Evolutionary conservation across 2,797 vertebrate genomes (phyloP), one percentile per base, ranked within the genome.

Genomic region (Eremophila alpestris): DNA sequence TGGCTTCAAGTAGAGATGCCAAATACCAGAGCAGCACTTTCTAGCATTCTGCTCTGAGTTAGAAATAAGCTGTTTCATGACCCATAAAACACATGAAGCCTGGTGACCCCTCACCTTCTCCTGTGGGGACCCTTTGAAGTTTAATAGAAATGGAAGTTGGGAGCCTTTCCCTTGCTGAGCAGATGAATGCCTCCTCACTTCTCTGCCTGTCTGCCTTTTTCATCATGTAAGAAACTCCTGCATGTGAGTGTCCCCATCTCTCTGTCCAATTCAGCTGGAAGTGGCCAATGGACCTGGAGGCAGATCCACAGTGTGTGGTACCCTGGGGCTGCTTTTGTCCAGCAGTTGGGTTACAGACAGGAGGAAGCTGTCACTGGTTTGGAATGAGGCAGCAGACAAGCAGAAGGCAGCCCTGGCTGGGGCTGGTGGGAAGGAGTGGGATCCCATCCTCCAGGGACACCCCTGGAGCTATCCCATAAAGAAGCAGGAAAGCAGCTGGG

Each of bases 41-140:
- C 55, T 4, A 76, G 36, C 58, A 59, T 81, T 82, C 58, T 69
- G 88, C 90, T 55, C 51, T 4, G 67, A 73, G 81, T 91, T 58
- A 40, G 80, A 88, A 90, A 93, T 54, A 43, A 95, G 77, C 80
- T 93, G 77, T 51, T 79, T 54, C 51, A 43, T 68, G 86, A 92
- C 74, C 86, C 62, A 43, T 46, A 64, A 78, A 96, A 46, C 1
- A 3, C 73, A 55, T 0, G 4, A 63, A 91, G 58, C 73, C 69
- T 78, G 65, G 34, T 88, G 92, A 78, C 69, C 86, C 83, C 73
- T 91, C 90, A 88, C 83, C 92, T 83, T 78, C 69, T 95, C 73
- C 88, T 81, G 58, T 71, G 83, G 86, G 65, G 30, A 70, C 54
- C 29, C 73, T 88, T 34, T 83, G 88, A 93, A 88, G 83, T 93